A percentile compares a stretch with the other conserved stretches of the same genome.
Evolutionary conservation across 1,140 invertebrate species (phyloP).

Genomic region (Brachionus angularis): DNA sequence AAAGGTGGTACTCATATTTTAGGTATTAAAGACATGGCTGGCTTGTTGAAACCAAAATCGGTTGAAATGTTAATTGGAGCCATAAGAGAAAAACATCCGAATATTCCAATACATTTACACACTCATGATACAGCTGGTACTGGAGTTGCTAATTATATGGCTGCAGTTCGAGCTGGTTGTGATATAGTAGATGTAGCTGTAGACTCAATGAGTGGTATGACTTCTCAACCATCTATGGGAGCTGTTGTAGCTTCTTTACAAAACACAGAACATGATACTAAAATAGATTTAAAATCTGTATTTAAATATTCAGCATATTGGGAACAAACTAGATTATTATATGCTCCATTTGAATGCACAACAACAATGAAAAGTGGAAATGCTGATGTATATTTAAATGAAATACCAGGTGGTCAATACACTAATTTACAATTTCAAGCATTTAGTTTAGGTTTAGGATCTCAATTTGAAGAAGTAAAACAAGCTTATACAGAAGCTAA

Average conservation of each 20-base stretch:
- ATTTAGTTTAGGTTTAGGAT: conserved; percentile 90
- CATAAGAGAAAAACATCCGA: conserved; percentile 83
- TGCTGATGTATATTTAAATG: conserved; percentile 90
- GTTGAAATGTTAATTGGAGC: conserved; percentile 80
- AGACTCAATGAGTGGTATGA: conserved; percentile 98
- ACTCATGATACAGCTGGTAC: conserved; percentile 96
- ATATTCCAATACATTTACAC: conserved; percentile 94
- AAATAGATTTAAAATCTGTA: conserved; percentile 72
- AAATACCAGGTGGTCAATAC: conserved; percentile 98
- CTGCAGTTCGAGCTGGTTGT: conserved; percentile 85
- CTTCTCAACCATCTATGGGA: conserved; percentile 94
- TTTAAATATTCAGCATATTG: conserved; percentile 95
- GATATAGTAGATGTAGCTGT: conserved; percentile 97
- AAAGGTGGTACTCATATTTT: conserved; percentile 96
- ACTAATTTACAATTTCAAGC: conserved; percentile 97
- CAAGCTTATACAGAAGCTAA: conserved; percentile 94
- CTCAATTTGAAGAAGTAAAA: conserved; percentile 96
- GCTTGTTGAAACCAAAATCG: conserved; percentile 85
- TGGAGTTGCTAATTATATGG: conserved; percentile 89
- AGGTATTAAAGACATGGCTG: conserved; percentile 98
- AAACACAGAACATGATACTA: conserved; percentile 60
- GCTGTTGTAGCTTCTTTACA: conserved; percentile 82
- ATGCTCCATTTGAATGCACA: conserved; percentile 95
- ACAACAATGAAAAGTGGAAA: conserved; percentile 98
- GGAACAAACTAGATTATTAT: conserved; percentile 93